Evolutionary conservation across 2,888 invertebrate genomes (phyloP), one percentile per base, ranked within the genome.

Genomic region (Thysanoteuthis rhombus): DNA sequence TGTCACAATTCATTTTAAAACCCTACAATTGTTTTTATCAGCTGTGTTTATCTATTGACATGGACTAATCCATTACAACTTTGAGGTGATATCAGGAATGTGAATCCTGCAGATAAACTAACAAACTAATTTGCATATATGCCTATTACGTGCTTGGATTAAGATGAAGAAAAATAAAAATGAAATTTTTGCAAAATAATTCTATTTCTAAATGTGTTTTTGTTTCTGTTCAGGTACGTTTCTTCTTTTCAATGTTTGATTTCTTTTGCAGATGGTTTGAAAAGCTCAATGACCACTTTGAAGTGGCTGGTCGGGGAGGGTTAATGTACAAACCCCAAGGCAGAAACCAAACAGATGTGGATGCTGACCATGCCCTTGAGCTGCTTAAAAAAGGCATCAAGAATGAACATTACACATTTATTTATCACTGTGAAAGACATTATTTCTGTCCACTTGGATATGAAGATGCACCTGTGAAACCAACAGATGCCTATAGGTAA

Each of bases 391-490:
- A 94, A 58, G 96, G 96, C 16, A 95, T 97, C 28, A 94, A 95
- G 93, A 96, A 95, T 89, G 94, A 95, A n/a, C 95, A 95, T 92
- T 95, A 94, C 0, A 94, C 96, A 38, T 96, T 95, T 93, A 96
- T 97, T 90, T 97, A 97, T 94, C 97, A 97, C 95, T 96, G 96
- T 94, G 96, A 96, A 93, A 96, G 96, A 94, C 97, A 97, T 94
- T 97, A 96, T 94, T 96, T 96, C 94, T 96, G 96, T 95, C 96
- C 96, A 16, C 95, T 97, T 38, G 97, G 97, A 25, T 97, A 94
- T 94, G 97, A 97, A 94, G 96, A 96, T 92, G 95, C 95, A 6
- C 96, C 96, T 22, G 93, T 95, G 12, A 95, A 94, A 32, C 94
- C 96, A 93, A 95, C 94, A 38, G 94, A 96, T 89, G 97, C 97